These are phyloP conservation scores for Conopomorpha cramerella DNA, from an alignment of 1,140 invertebrate species.

Conservation along the genomic window DNA sequence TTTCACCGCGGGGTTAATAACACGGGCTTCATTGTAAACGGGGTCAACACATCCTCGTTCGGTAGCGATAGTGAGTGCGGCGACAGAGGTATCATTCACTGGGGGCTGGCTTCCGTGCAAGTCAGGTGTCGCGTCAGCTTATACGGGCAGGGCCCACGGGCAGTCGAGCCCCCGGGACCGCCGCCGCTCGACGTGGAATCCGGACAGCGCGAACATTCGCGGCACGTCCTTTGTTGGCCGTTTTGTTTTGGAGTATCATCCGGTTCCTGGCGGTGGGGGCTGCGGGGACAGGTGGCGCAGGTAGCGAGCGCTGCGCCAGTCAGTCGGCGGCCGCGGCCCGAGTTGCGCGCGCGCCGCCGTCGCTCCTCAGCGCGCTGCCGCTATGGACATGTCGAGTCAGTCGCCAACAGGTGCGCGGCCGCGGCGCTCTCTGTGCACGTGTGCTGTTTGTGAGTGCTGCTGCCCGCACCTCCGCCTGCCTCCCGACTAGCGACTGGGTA, in stretches of 20 bases:
- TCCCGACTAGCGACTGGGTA: conserved; percentile 33
- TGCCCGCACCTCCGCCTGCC: conserved; percentile 26
- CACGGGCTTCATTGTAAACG: too few species aligned
- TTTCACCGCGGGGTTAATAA: too few species aligned
- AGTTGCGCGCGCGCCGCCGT: conserved; percentile 41
- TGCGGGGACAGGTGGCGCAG: conserved; percentile 49
- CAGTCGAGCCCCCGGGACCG: too few species aligned
- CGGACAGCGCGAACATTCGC: conserved; percentile 47
- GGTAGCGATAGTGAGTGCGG: too few species aligned
- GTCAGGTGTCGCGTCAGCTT: too few species aligned
- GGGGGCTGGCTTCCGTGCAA: too few species aligned
- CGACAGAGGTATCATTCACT: too few species aligned
- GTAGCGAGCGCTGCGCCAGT: conserved; percentile 36
- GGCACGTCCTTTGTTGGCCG: conserved; percentile 56
- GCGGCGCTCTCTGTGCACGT: conserved; percentile 51
- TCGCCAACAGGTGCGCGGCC: conserved; percentile 51
- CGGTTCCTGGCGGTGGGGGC: conserved; percentile 48
- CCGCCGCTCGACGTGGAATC: too few species aligned
- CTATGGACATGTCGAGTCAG: conserved; percentile 47
- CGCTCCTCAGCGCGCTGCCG: conserved; percentile 12
- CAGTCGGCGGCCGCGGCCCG: conserved; percentile 42
- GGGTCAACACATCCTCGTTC: too few species aligned
- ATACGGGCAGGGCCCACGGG: too few species aligned
- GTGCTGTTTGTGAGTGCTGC: conserved; percentile 55
- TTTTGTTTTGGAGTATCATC: conserved; percentile 58